These are phyloP conservation scores for Scaptomyza montana DNA, from an alignment of 1,140 invertebrate species.

Conservation along the genomic window DNA sequence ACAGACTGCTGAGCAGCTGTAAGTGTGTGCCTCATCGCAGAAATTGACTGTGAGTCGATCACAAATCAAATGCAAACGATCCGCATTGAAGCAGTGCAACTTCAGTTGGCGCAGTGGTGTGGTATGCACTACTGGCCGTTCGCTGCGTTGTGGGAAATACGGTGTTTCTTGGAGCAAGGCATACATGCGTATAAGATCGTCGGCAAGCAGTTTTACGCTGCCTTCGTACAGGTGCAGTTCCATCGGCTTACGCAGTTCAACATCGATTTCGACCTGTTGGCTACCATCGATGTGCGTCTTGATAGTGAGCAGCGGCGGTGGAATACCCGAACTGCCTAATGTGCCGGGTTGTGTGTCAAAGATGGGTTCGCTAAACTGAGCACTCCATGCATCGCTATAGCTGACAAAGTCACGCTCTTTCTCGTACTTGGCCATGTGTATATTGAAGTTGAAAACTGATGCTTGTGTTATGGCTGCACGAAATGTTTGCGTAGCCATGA, in stretches of 20 bases:
- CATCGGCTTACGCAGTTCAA: slow-evolving; percentile 65
- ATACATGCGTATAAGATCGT: slow-evolving; percentile 57
- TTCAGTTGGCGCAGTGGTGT: slow-evolving; percentile 65
- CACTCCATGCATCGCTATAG: background rate
- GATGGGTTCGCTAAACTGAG: slow-evolving; percentile 48
- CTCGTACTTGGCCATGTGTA: slow-evolving; percentile 31
- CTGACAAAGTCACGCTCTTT: background rate
- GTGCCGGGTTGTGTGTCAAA: slow-evolving; percentile 71
- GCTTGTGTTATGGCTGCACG: slow-evolving; percentile 50
- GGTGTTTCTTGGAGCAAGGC: slow-evolving; percentile 53
- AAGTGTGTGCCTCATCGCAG: slow-evolving; percentile 82
- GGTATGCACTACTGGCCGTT: slow-evolving; percentile 48
- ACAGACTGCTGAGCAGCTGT: slow-evolving; percentile 84
- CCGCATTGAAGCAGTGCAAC: slow-evolving; percentile 60
- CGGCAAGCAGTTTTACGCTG: slow-evolving; percentile 46
- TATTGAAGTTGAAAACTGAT: slow-evolving; percentile 72
- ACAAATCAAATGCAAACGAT: slow-evolving; percentile 84
- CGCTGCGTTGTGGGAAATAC: slow-evolving; percentile 50
- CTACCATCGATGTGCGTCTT: slow-evolving; percentile 54
- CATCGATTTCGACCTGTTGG: slow-evolving; percentile 61
- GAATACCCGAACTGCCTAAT: slow-evolving; percentile 68
- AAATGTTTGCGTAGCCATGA: slow-evolving; percentile 63
- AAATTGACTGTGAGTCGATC: slow-evolving; percentile 85
- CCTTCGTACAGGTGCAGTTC: slow-evolving; percentile 53
- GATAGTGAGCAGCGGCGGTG: slow-evolving; percentile 61